Percentiles rank a stretch among this genome's conserved stretches.
phyloP scores from a whole-genome alignment of 2,888 invertebrate species.

The Amaurobius ferox region DNA sequence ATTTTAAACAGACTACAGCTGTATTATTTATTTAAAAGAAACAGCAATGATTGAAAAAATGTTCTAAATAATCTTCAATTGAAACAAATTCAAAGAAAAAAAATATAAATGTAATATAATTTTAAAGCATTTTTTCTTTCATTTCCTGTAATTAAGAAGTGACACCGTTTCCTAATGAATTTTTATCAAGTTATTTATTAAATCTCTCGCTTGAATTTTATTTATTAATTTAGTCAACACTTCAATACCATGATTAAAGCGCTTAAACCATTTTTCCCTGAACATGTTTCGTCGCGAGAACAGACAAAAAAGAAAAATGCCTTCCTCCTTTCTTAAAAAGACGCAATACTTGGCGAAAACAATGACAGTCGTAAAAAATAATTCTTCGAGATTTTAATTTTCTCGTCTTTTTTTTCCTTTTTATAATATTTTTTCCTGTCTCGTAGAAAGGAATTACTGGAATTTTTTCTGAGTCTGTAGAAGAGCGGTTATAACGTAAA shows the following conservation, averaged over 20 bases:
- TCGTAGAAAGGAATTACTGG: constrained; percentile 20
- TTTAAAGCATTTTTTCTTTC: too few species aligned
- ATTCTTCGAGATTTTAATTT: constrained; percentile 58
- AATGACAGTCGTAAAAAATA: background rate
- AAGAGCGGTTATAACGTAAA: constrained; percentile 28
- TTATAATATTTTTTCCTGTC: constrained; percentile 28
- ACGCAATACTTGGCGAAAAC: background rate
- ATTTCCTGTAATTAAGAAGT: background rate
- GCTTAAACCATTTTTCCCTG: background rate
- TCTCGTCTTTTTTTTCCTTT: constrained; percentile 28
- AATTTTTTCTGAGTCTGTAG: background rate
- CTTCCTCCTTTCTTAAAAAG: background rate
- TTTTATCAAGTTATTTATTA: background rate
- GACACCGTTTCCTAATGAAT: background rate
- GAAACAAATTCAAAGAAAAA: background rate
- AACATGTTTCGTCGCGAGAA: background rate
- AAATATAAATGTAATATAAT: too few species aligned
- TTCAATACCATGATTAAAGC: background rate
- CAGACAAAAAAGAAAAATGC: constrained; percentile 16
- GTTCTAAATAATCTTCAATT: background rate
- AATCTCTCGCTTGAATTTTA: background rate
- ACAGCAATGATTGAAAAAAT: background rate
- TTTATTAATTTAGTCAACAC: background rate
- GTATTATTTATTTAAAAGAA: too few species aligned
- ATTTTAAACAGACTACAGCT: too few species aligned